Percentiles rank a stretch among this genome's conserved stretches.
phyloP scores from a whole-genome alignment of 2,797 vertebrate species.

The Sebastes aleutianus region DNA sequence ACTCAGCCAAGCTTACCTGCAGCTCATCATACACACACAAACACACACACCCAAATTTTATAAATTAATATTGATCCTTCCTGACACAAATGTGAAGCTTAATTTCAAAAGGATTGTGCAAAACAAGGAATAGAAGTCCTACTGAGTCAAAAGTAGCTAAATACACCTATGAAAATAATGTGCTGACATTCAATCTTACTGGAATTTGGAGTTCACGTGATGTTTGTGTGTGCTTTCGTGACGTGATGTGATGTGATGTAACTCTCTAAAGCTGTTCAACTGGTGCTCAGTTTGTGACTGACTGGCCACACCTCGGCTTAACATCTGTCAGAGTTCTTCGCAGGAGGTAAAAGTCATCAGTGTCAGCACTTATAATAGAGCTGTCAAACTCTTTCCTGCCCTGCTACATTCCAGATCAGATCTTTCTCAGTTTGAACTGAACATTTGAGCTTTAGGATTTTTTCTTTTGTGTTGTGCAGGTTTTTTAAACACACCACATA shows the following conservation, averaged over 20 bases:
- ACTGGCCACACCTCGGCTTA: not conserved
- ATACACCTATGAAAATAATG: not conserved
- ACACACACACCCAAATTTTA: too few relatives aligned
- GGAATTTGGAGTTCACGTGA: not conserved
- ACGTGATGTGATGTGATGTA: not conserved
- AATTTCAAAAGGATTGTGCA: not conserved
- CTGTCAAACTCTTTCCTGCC: not conserved
- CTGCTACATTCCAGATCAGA: slow-evolving; percentile 5
- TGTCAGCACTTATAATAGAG: not conserved
- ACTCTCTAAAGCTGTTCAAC: not conserved
- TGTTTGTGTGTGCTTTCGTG: not conserved
- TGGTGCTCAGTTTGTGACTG: not conserved
- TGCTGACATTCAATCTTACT: not conserved
- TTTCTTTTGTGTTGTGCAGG: not conserved
- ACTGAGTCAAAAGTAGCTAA: not conserved
- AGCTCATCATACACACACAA: too few relatives aligned
- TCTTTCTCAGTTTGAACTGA: not conserved
- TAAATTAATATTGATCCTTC: not conserved
- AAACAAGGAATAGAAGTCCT: not conserved
- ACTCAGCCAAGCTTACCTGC: too few relatives aligned
- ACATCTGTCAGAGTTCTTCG: not conserved
- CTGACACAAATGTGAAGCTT: not conserved
- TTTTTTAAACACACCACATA: not conserved
- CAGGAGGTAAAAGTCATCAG: not conserved
- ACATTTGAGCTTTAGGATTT: not conserved